These are phyloP conservation scores for Spea multiplicata DNA, from an alignment of 2,113 vertebrate genomes.

Conservation along the genomic window DNA sequence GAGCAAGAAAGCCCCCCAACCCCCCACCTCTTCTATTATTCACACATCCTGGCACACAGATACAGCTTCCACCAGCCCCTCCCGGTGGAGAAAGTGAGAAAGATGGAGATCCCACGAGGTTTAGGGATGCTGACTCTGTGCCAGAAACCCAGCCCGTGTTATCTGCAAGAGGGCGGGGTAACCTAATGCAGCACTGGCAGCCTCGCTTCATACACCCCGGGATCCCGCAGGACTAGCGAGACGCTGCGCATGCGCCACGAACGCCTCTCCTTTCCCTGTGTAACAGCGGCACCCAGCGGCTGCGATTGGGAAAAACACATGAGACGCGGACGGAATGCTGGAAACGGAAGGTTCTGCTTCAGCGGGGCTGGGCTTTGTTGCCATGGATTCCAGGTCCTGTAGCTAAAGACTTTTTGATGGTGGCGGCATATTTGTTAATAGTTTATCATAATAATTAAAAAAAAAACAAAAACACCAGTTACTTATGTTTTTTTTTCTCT, in stretches of 20 bases:
- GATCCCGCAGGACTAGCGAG: conserved; percentile 34
- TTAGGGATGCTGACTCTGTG: conserved; percentile 41
- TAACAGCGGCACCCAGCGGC: conserved; percentile 13
- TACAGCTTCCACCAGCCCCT: conserved; percentile 29
- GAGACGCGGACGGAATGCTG: neutral
- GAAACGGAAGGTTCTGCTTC: neutral
- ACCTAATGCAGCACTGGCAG: conserved; percentile 47
- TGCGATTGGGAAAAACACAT: neutral
- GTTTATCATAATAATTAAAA: too few species aligned
- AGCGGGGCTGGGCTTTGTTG: neutral
- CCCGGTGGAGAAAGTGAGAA: conserved; percentile 4
- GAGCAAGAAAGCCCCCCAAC: neutral
- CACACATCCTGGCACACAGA: conserved; percentile 12
- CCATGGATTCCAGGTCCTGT: neutral
- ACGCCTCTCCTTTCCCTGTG: neutral
- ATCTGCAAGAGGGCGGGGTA: conserved; percentile 49
- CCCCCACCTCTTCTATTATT: neutral
- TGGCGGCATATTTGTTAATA: too few species aligned
- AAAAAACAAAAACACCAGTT: too few species aligned
- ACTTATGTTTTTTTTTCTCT: too few species aligned
- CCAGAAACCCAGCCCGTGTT: conserved; percentile 48
- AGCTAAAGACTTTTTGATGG: neutral
- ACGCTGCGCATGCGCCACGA: conserved; percentile 19
- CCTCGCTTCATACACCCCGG: conserved; percentile 12
- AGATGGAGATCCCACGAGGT: conserved; percentile 33